A percentile compares a stretch with the other conserved stretches of the same genome.
Evolutionary conservation across 2,888 invertebrate species (phyloP).

Genomic region (Patella pellucida): DNA sequence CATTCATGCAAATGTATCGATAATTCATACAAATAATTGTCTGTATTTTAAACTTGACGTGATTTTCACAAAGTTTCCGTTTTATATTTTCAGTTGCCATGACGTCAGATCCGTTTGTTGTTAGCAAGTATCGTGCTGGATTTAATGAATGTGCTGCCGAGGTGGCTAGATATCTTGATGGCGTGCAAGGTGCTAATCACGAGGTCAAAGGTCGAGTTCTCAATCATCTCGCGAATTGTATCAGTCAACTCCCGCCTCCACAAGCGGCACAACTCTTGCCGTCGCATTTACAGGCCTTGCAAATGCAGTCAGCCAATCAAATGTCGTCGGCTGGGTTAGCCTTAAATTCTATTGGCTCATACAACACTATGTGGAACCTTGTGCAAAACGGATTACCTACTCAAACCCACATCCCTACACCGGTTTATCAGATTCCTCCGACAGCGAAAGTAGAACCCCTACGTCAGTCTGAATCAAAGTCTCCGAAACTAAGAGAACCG

Average conservation of each 20-base stretch:
- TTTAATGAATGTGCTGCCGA: constrained; percentile 47
- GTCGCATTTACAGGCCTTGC: constrained; percentile 14
- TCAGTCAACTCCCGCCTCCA: constrained; percentile 18
- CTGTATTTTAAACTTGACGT: background rate
- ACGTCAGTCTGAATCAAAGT: constrained; percentile 15
- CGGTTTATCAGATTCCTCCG: constrained; percentile 7
- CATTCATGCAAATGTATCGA: too few species aligned
- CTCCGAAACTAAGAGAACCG: constrained; percentile 4
- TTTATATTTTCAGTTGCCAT: constrained; percentile 18
- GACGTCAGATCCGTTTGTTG: constrained; percentile 31
- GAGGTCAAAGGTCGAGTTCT: constrained; percentile 41
- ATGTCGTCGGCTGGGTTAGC: constrained; percentile 13
- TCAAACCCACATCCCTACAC: constrained; percentile 9
- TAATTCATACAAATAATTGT: too few species aligned
- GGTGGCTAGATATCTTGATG: constrained; percentile 39
- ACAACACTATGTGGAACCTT: constrained; percentile 20
- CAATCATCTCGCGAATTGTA: constrained; percentile 39
- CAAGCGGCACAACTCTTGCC: constrained; percentile 15
- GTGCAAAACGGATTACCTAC: constrained; percentile 11
- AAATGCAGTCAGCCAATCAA: constrained; percentile 20
- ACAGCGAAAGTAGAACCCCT: constrained; percentile 1
- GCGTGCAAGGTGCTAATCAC: constrained; percentile 34
- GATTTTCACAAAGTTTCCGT: background rate
- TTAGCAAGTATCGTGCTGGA: constrained; percentile 38
- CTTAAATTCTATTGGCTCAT: background rate